Percentiles rank a stretch among this genome's conserved stretches.
Conservation (phyloP, 2,113 vertebrate genomes). For the Arenaria interpres region DNA sequence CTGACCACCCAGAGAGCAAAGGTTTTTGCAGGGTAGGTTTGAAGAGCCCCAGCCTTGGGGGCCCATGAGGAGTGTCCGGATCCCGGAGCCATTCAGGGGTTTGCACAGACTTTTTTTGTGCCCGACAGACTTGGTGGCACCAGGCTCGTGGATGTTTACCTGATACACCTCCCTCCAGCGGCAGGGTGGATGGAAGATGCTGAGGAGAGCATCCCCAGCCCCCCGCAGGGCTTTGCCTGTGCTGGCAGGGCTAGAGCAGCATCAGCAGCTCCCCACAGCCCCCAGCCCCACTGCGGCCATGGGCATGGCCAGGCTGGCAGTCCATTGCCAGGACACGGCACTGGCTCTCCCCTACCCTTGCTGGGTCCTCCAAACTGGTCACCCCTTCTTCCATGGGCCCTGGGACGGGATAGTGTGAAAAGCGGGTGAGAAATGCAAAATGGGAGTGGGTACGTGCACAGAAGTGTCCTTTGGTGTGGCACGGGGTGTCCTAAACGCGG, state of each 20-base stretch:
- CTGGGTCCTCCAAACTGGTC: not conserved
- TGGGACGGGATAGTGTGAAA: fast-evolving
- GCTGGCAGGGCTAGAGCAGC: not conserved
- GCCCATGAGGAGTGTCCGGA: fast-evolving
- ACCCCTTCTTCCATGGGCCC: not conserved
- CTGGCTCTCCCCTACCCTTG: not conserved
- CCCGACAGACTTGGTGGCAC: fast-evolving
- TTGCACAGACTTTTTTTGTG: not conserved
- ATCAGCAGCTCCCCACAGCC: not conserved
- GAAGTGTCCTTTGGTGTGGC: not conserved
- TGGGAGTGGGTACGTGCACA: not conserved
- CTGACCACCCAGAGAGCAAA: not conserved
- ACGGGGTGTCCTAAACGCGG: not conserved
- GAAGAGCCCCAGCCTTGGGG: not conserved
- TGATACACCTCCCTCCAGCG: not conserved
- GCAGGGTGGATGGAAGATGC: not conserved
- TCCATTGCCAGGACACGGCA: fast-evolving
- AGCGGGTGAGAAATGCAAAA: not conserved
- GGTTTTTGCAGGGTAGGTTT: not conserved
- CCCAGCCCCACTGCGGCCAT: fast-evolving
- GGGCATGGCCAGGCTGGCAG: fast-evolving
- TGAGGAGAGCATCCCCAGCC: not conserved
- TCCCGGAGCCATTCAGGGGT: not conserved
- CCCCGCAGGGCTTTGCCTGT: not conserved
- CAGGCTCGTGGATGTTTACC: fast-evolving